Base-by-base conservation (phyloP, 2,888 invertebrate genomes). In the Strigamia maritima region DNA sequence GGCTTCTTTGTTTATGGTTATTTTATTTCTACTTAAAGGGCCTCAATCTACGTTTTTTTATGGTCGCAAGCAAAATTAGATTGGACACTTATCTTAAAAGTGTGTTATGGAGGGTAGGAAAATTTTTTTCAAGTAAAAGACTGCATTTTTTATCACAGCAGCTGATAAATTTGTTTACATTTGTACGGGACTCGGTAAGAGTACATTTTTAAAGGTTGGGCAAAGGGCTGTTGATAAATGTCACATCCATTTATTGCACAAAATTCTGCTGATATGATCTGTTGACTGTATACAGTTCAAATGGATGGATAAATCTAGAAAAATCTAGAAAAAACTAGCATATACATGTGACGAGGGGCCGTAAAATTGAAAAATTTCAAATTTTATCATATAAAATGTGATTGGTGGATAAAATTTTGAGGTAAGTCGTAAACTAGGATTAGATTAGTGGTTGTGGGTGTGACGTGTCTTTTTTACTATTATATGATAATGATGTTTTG, bases 201-300 rank as follows among this genome's bases (percentile, higher is more conserved):
- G 54, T 54, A 54, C 19, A 4, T 54, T 54, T 70, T 70, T 70
- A 70, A 28, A 70, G 70, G 70, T 70, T 70, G 70, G 70, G 12
- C 70, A 70, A 70, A 70, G 70, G 70, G 70, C 70, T 26, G 26
- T 28, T 70, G 26, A 28, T 28, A 28, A 70, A 70, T n/a, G 70
- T 70, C 70, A 70, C 70, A 70, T 70, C 70, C 26, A 70, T 70
- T 70, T 70, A 70, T 70, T 70, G 70, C 70, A 70, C 26, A 70
- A 70, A 70, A 28, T 49, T 70, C 26, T 70, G 70, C 28, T 24
- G 70, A 70, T 70, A 70, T 70, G 12, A 70, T 70, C 70, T 70
- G 70, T 70, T 70, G 26, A 70, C 70, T 70, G 70, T 28, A 70
- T 28, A 70, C 19, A 22, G 60, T 19, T 65, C 19, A 65, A 65